Evolutionary conservation across 2,113 vertebrate species (phyloP).

Genomic region (Puntigrus tetrazona): DNA sequence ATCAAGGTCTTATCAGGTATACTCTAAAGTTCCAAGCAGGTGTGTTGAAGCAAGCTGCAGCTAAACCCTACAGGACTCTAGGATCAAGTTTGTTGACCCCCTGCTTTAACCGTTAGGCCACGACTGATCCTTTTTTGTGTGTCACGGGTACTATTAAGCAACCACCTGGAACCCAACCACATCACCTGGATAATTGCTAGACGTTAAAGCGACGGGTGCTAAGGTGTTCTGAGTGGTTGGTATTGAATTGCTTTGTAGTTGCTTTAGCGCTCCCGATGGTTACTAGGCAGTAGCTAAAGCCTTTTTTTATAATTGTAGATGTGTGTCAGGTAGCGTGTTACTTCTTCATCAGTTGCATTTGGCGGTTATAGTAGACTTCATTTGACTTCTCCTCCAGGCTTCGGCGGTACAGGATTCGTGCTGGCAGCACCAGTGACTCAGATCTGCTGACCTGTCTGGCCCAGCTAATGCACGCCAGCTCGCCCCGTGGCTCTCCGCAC

Average conservation of each 20-base stretch:
- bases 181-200: neutral
- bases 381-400: slow-evolving; percentile 63
- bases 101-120: too few species aligned
- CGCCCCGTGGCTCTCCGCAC: slow-evolving; percentile 80
- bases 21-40: too few species aligned
- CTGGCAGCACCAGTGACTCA: slow-evolving; percentile 90
- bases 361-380: neutral
- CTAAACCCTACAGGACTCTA: too few species aligned
- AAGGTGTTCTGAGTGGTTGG: neutral
- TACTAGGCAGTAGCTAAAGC: neutral
- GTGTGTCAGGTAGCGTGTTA: neutral
- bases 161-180: neutral
- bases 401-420: slow-evolving; percentile 89
- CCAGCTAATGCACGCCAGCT: slow-evolving; percentile 91
- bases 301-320: neutral
- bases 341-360: neutral
- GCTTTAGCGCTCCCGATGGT: neutral
- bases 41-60: too few species aligned
- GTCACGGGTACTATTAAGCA: too few species aligned
- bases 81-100: too few species aligned
- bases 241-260: neutral
- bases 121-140: too few species aligned
- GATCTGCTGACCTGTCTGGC: slow-evolving; percentile 94
- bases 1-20: too few species aligned
- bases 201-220: neutral